A percentile compares a stretch with the other conserved stretches of the same genome.
Conservation (phyloP, 2,888 invertebrate genomes). For the Agapetus fuscipes region DNA sequence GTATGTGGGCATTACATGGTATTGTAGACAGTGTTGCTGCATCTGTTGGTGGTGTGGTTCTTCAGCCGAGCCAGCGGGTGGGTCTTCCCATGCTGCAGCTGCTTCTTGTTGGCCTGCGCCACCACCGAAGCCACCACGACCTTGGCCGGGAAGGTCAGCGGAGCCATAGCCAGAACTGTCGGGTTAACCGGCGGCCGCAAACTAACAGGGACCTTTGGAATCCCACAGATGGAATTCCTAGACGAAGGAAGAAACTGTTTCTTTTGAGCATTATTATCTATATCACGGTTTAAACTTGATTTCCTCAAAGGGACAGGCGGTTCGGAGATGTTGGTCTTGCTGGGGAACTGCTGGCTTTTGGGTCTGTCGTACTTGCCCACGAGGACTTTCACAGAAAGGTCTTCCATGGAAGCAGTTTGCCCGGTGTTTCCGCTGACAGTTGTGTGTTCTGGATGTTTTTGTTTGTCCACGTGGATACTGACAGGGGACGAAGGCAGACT, state of each 20-base stretch:
- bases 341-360: conserved; percentile 19
- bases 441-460: conserved; percentile 24
- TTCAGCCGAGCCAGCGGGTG: conserved; percentile 85
- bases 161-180: conserved; percentile 33
- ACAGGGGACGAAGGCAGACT: conserved; percentile 57
- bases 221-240: conserved; percentile 28
- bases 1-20: conserved; percentile 63
- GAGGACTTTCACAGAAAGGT: conserved; percentile 62
- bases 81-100: conserved; percentile 84
- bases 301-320: conserved; percentile 29
- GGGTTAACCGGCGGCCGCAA: conserved; percentile 36
- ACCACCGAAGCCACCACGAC: conserved; percentile 59
- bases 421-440: conserved; percentile 20
- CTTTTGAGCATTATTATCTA: conserved; percentile 18
- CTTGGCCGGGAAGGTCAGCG: conserved; percentile 40
- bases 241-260: conserved; percentile 19
- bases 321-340: conserved; percentile 24
- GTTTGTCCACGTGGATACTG: conserved; percentile 43
- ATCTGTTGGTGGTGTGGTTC: conserved; percentile 53
- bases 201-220: conserved; percentile 25
- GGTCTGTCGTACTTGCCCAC: conserved; percentile 62
- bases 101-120: conserved; percentile 66
- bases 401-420: conserved; percentile 39
- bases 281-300: conserved; percentile 27
- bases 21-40: conserved; percentile 79